Evolutionary conservation across 2,888 invertebrate genomes (phyloP).

Genomic region (Matsumyia berberina): DNA sequence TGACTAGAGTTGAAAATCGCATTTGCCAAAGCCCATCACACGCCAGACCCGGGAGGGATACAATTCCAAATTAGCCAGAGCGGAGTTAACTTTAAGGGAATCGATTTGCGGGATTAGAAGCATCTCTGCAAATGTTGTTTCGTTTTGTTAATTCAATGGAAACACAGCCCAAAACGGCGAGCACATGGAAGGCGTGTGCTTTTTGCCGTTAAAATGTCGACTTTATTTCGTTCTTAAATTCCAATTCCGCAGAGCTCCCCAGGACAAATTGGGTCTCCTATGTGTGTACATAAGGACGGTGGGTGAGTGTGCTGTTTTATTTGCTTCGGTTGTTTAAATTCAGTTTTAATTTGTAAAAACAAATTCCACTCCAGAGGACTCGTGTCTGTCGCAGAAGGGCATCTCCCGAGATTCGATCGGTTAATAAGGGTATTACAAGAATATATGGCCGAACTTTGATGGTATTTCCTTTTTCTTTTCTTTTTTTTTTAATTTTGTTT

Average conservation of each 20-base stretch:
- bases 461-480: too few species aligned
- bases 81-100: constrained; percentile 51
- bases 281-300: not conserved
- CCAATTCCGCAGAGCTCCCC: constrained; percentile 43
- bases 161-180: constrained; percentile 22
- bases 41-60: not conserved
- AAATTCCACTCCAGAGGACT: constrained; percentile 31
- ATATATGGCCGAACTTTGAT: constrained; percentile 60
- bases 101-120: constrained; percentile 56
- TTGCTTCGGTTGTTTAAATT: constrained; percentile 58
- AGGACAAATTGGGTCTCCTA: constrained; percentile 41
- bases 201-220: constrained; percentile 40
- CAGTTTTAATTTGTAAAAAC: constrained; percentile 61
- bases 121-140: constrained; percentile 41
- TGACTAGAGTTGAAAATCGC: not conserved
- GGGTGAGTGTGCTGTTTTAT: constrained; percentile 23
- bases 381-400: constrained; percentile 21
- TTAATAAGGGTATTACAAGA: constrained; percentile 51
- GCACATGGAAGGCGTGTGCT: constrained; percentile 19
- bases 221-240: constrained; percentile 61
- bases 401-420: constrained; percentile 46
- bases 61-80: constrained; percentile 41
- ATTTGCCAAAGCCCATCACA: constrained; percentile 6
- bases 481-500: constrained; percentile 49
- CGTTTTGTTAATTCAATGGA: constrained; percentile 43